A percentile compares a stretch with the other conserved stretches of the same genome.
These are phyloP conservation scores for Battus philenor DNA, from an alignment of 1,140 invertebrate genomes.

Conservation along the genomic window DNA sequence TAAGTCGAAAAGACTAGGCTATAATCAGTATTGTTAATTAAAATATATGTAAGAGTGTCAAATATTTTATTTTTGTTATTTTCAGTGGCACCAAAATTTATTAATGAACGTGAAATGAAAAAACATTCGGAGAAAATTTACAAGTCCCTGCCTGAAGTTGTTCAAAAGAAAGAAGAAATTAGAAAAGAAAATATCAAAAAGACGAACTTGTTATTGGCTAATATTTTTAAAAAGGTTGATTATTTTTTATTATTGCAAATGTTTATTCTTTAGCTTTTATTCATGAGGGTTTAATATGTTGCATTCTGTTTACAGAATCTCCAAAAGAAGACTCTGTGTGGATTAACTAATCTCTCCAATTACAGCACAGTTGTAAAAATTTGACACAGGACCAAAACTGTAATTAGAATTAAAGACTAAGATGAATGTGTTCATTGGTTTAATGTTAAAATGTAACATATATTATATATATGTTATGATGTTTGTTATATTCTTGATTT, in stretches of 20 bases:
- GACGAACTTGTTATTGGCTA: constrained; percentile 67
- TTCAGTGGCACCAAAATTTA: constrained; percentile 59
- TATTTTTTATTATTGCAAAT: no score
- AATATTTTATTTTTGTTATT: no score
- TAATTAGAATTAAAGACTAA: constrained; percentile 6
- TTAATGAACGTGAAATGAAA: constrained; percentile 64
- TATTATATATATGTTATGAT: no score
- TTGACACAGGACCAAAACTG: constrained; percentile 30
- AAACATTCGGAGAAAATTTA: constrained; percentile 66
- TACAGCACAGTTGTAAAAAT: constrained; percentile 63
- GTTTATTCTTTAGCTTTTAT: no score
- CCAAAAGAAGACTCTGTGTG: constrained; percentile 63
- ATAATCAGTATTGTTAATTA: no score
- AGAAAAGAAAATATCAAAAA: constrained; percentile 65
- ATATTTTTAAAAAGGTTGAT: constrained; percentile 66
- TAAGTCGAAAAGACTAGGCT: no score
- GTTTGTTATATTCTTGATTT: constrained; percentile 1
- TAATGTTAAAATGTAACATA: constrained; percentile 1
- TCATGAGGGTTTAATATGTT: no score
- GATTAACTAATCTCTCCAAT: constrained; percentile 62
- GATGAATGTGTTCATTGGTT: constrained; percentile 6
- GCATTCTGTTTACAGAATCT: constrained; percentile 73
- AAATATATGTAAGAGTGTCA: no score
- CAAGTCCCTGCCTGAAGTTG: constrained; percentile 63
- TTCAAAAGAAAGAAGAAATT: constrained; percentile 55